Percentiles rank a stretch among this genome's conserved stretches.
Conservation (phyloP, 2,797 vertebrate species). For the Phoeniculus purpureus region DNA sequence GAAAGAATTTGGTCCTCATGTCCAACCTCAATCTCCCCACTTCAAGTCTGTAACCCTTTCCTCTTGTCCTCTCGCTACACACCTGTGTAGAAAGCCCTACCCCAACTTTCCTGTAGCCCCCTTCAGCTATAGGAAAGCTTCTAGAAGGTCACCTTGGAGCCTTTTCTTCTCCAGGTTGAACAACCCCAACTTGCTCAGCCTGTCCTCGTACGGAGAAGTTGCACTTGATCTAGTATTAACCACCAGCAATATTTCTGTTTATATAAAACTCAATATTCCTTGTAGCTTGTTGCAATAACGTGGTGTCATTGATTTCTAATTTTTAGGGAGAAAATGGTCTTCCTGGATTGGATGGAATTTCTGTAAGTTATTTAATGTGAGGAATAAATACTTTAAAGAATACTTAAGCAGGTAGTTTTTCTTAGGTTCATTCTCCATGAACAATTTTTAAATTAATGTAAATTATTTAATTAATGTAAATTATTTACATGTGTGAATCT, state of each 20-base stretch:
- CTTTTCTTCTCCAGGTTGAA: too few species aligned
- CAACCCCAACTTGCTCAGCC: too few species aligned
- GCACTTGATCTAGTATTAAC: not conserved
- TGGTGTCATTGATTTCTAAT: not conserved
- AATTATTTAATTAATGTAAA: too few species aligned
- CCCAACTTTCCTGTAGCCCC: too few species aligned
- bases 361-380: constrained; percentile 79
- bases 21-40: too few species aligned
- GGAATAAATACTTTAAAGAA: not conserved
- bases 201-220: not conserved
- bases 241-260: not conserved
- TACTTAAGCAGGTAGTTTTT: not conserved
- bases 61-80: too few species aligned
- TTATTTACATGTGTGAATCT: not conserved
- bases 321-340: constrained; percentile 81
- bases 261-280: not conserved
- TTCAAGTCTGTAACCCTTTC: too few species aligned
- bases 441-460: not conserved
- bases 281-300: not conserved
- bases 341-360: constrained; percentile 79
- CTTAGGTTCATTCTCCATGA: not conserved
- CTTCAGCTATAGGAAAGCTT: too few species aligned
- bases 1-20: too few species aligned
- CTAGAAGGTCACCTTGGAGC: too few species aligned
- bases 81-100: too few species aligned